These are phyloP conservation scores for Drosophila navojoa DNA, from an alignment of 1,140 invertebrate genomes.

Conservation along the genomic window DNA sequence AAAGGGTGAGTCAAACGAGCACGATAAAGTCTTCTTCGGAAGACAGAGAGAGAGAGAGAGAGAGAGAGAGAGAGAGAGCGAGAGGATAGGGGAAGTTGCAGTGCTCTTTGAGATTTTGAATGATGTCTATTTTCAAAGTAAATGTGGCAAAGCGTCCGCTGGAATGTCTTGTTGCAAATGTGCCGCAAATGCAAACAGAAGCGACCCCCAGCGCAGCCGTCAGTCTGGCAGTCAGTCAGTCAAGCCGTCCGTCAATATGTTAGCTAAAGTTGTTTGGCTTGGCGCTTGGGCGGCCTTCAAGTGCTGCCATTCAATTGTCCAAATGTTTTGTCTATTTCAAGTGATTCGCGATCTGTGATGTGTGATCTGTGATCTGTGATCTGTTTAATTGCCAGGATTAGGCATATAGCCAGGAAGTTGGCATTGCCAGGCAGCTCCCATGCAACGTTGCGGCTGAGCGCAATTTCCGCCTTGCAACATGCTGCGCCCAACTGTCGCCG, in stretches of 20 bases:
- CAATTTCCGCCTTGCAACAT: slow-evolving; percentile 60
- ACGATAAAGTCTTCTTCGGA: neutral
- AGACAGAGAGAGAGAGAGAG: neutral
- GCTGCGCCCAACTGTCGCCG: slow-evolving; percentile 66
- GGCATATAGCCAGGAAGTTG: slow-evolving; percentile 61
- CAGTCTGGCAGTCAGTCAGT: slow-evolving; percentile 32
- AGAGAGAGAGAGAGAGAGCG: neutral
- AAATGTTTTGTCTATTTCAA: slow-evolving; percentile 48
- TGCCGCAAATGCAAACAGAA: slow-evolving; percentile 45
- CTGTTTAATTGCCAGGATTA: slow-evolving; percentile 68
- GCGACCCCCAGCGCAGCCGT: slow-evolving; percentile 61
- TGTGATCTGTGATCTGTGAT: slow-evolving; percentile 40
- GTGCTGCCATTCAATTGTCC: slow-evolving; percentile 23
- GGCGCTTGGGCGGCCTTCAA: slow-evolving; percentile 29
- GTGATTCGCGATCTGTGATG: slow-evolving; percentile 15
- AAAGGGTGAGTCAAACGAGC: neutral
- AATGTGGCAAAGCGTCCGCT: slow-evolving; percentile 60
- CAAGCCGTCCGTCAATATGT: slow-evolving; percentile 5
- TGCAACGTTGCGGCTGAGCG: slow-evolving; percentile 61
- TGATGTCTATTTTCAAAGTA: slow-evolving; percentile 66
- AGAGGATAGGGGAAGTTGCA: neutral
- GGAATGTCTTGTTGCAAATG: slow-evolving; percentile 59
- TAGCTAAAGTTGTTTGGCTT: slow-evolving; percentile 29
- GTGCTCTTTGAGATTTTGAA: slow-evolving; percentile 35
- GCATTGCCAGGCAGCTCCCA: neutral